Conservation (phyloP, 2,113 vertebrate species). For the Alethe diademata region DNA sequence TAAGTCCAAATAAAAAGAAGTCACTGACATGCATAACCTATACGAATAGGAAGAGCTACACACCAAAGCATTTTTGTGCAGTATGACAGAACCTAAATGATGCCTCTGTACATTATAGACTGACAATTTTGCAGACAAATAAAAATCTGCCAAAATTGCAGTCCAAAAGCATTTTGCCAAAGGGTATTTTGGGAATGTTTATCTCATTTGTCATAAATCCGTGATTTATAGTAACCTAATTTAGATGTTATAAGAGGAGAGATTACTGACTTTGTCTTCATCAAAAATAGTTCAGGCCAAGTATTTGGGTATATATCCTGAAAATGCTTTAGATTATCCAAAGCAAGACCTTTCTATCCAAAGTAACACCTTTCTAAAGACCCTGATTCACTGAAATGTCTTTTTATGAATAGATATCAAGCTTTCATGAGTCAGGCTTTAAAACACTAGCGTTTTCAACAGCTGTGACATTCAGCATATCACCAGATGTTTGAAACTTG, state of each 20-base stretch:
- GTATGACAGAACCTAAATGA: slow-evolving; percentile 23
- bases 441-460: background rate
- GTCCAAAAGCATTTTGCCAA: slow-evolving; percentile 46
- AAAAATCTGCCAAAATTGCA: slow-evolving; percentile 44
- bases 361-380: background rate
- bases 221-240: slow-evolving; percentile 44
- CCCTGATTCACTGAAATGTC: background rate
- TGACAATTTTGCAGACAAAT: slow-evolving; percentile 48
- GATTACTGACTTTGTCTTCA: slow-evolving; percentile 30
- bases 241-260: slow-evolving; percentile 9
- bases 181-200: slow-evolving; percentile 50
- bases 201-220: slow-evolving; percentile 43
- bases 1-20: background rate
- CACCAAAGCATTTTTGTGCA: background rate
- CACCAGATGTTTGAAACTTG: background rate
- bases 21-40: background rate
- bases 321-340: background rate
- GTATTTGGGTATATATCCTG: background rate
- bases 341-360: background rate
- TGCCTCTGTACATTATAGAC: background rate
- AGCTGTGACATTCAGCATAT: background rate
- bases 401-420: background rate
- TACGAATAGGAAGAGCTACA: background rate
- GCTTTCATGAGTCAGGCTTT: background rate
- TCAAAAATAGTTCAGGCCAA: background rate